Evolutionary conservation across 2,113 vertebrate genomes (phyloP).

Genomic region (Azemiops feae): DNA sequence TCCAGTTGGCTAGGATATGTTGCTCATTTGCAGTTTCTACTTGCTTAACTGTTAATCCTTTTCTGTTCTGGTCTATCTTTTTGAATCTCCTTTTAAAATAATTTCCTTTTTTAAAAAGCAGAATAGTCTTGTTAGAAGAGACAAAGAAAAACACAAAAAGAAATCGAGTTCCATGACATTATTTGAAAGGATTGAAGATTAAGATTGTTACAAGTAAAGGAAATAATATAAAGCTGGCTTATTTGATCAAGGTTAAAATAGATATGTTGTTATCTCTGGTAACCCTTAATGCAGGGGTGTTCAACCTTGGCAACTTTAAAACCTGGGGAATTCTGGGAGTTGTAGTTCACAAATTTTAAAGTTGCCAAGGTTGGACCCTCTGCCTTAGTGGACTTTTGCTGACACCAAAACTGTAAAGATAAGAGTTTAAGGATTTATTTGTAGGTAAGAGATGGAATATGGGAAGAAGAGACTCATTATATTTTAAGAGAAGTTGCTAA

Average conservation of each 20-base stretch:
- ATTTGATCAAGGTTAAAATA: background rate
- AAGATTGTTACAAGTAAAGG: background rate
- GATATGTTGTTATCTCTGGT: background rate
- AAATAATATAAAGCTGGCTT: background rate
- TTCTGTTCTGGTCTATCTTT: background rate
- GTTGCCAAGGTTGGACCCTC: too few relatives aligned
- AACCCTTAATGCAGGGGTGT: background rate
- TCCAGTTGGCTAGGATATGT: background rate
- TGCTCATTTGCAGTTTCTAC: conserved; percentile 19
- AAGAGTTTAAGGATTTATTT: background rate
- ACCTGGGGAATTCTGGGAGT: background rate
- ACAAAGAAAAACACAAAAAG: background rate
- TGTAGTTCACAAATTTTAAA: too few relatives aligned
- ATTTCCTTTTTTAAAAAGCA: background rate
- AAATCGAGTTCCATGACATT: background rate
- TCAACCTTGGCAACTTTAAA: background rate
- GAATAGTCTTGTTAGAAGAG: background rate
- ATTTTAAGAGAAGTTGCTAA: background rate
- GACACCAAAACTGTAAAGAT: background rate
- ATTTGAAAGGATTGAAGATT: background rate
- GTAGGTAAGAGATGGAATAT: background rate
- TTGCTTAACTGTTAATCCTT: background rate
- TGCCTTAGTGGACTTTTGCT: background rate
- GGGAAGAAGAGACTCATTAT: background rate
- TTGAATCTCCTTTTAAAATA: background rate